Percentiles rank a stretch among this genome's conserved stretches.
Evolutionary conservation across 2,888 invertebrate species (phyloP).

Genomic region (Philereme vetulata): DNA sequence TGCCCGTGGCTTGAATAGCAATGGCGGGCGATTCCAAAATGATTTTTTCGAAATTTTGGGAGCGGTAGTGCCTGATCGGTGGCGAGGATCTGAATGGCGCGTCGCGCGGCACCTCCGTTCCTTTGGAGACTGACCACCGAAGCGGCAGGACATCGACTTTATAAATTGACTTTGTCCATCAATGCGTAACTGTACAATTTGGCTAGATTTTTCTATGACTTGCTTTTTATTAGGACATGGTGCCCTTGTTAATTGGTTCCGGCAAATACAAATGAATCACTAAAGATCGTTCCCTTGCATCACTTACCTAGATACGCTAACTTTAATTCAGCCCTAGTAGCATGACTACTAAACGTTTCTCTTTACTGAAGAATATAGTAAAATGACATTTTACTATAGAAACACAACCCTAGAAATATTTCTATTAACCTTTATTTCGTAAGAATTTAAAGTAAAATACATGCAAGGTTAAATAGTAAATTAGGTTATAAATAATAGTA

Average conservation of each 20-base stretch:
- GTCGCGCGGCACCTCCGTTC: slow-evolving; percentile 57
- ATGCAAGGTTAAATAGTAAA: no score
- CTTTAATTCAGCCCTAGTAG: no score
- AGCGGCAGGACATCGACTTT: slow-evolving; percentile 80
- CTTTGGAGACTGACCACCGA: slow-evolving; percentile 64
- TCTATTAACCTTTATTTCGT: no score
- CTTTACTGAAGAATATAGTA: no score
- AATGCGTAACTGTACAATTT: slow-evolving; percentile 70
- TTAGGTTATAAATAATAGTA: no score
- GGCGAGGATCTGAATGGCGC: slow-evolving; percentile 74
- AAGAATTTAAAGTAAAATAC: no score
- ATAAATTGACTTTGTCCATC: slow-evolving; percentile 78
- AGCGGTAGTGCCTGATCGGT: slow-evolving; percentile 68
- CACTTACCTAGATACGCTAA: no score
- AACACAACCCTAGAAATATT: no score
- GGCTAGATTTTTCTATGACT: slow-evolving; percentile 44
- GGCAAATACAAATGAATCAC: slow-evolving; percentile 27
- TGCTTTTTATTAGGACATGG: slow-evolving; percentile 29
- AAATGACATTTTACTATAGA: no score
- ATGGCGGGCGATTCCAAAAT: slow-evolving; percentile 59
- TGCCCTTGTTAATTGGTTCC: slow-evolving; percentile 29
- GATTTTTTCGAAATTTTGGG: slow-evolving; percentile 68
- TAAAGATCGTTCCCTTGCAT: no score
- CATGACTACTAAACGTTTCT: no score
- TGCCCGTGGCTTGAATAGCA: slow-evolving; percentile 67